These are phyloP conservation scores for Apocrypta bakeri DNA, from an alignment of 1,140 invertebrate genomes.

Conservation along the genomic window DNA sequence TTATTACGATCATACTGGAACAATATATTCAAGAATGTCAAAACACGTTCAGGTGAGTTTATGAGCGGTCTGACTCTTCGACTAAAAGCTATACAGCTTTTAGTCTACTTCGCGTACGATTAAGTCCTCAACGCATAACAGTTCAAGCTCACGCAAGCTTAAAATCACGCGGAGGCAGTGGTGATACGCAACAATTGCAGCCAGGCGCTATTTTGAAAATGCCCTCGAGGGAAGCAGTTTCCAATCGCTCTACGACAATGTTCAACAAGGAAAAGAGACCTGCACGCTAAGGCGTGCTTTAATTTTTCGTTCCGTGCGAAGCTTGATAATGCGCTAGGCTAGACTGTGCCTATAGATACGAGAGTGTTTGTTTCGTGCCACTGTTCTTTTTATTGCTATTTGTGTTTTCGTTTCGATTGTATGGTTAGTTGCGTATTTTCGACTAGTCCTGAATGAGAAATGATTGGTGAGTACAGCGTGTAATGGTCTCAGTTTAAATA, in stretches of 20 bases:
- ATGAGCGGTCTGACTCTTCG: not conserved
- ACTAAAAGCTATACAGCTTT: too few relatives aligned
- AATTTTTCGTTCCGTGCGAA: slow-evolving; percentile 26
- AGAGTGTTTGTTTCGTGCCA: not conserved
- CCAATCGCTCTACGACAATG: slow-evolving; percentile 26
- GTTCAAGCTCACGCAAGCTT: not conserved
- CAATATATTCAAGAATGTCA: too few relatives aligned
- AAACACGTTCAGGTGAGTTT: not conserved
- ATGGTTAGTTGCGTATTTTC: not conserved
- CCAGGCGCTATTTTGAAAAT: slow-evolving; percentile 41
- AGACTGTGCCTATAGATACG: not conserved
- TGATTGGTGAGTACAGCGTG: not conserved
- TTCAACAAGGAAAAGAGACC: not conserved
- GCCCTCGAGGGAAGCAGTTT: slow-evolving; percentile 22
- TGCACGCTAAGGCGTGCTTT: slow-evolving; percentile 5
- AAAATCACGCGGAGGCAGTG: not conserved
- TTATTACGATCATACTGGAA: too few relatives aligned
- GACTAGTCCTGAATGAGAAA: not conserved
- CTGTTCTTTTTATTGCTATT: not conserved
- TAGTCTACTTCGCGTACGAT: not conserved
- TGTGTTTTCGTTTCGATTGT: not conserved
- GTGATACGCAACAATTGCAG: not conserved
- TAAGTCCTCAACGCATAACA: not conserved
- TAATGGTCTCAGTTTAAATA: not conserved
- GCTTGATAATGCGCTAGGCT: not conserved